Evolutionary conservation across 2,888 invertebrate species (phyloP).

Genomic region (Zaprionus bogoriensis): DNA sequence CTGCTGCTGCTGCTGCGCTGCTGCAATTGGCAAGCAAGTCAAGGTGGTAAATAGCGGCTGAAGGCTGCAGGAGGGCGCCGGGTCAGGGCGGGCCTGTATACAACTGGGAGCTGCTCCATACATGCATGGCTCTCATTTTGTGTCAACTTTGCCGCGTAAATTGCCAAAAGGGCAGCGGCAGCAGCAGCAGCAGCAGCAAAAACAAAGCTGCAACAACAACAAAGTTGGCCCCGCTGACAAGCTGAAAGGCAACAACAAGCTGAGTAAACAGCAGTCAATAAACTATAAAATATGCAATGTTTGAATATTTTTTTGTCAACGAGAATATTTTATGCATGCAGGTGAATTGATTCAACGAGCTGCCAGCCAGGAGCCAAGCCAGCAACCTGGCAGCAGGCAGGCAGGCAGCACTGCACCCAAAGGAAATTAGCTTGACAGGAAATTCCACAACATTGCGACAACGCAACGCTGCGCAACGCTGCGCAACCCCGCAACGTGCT

Average conservation of each 20-base stretch:
- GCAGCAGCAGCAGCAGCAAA: conserved; percentile 26
- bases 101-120: conserved; percentile 52
- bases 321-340: conserved; percentile 74
- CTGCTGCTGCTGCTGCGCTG: conserved; percentile 29
- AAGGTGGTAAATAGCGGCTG: conserved; percentile 69
- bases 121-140: conserved; percentile 60
- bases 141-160: conserved; percentile 64
- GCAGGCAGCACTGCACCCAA: conserved; percentile 65
- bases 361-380: conserved; percentile 48
- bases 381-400: conserved; percentile 44
- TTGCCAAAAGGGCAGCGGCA: conserved; percentile 47
- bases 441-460: conserved; percentile 70
- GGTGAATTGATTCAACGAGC: conserved; percentile 74
- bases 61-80: conserved; percentile 27
- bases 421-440: conserved; percentile 80
- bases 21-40: conserved; percentile 71
- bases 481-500: no score
- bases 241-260: conserved; percentile 13
- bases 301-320: conserved; percentile 54
- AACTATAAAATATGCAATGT: conserved; percentile 76
- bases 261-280: conserved; percentile 62
- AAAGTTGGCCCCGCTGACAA: conserved; percentile 31
- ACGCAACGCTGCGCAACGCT: no score
- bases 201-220: neutral
- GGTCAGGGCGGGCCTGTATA: conserved; percentile 10